These are phyloP conservation scores for Hemichromis elongatus DNA, from an alignment of 2,113 vertebrate genomes.

Conservation along the genomic window DNA sequence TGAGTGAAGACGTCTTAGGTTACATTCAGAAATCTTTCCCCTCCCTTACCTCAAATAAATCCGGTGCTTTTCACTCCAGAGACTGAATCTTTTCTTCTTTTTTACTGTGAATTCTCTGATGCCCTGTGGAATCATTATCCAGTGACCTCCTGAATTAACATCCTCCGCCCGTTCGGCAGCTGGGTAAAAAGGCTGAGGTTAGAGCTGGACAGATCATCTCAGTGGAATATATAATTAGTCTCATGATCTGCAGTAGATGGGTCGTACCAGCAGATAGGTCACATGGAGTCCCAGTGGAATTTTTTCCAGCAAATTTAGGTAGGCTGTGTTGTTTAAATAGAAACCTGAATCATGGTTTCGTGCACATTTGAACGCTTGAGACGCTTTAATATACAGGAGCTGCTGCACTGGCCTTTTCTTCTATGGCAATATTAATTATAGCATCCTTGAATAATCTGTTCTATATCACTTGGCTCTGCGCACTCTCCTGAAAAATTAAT, in stretches of 20 bases:
- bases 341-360: background rate
- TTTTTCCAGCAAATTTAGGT: background rate
- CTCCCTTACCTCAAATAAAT: background rate
- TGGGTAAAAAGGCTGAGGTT: background rate
- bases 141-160: constrained; percentile 11
- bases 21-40: background rate
- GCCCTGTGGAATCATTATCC: constrained; percentile 17
- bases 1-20: background rate
- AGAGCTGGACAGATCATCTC: constrained; percentile 8
- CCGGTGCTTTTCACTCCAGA: background rate
- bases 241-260: constrained; percentile 21
- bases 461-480: background rate
- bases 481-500: background rate
- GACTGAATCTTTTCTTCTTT: background rate
- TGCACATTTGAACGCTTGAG: background rate
- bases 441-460: background rate
- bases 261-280: constrained; percentile 28
- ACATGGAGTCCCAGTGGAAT: background rate
- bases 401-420: background rate
- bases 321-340: background rate
- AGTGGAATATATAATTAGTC: constrained; percentile 44
- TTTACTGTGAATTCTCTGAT: background rate
- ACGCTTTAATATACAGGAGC: background rate
- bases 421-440: background rate
- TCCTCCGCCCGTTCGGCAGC: background rate